Conservation (phyloP, 1,140 invertebrate species). For the Pentalonia nigronervosa region DNA sequence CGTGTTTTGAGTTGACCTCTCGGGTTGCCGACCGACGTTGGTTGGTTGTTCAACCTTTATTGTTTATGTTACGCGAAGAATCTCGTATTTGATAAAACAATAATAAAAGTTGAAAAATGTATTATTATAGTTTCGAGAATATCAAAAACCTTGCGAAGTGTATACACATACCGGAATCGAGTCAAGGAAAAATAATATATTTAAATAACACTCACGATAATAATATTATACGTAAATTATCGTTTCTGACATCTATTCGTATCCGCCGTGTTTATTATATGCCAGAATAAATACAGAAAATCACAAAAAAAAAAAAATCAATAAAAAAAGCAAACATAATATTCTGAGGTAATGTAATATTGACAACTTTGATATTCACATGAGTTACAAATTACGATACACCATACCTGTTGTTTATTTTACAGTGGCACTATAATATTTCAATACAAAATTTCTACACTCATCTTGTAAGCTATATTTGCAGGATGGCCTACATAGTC, state of each 20-base stretch:
- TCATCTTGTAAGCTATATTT: background rate
- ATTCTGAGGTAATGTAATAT: background rate
- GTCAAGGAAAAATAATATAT: slow-evolving; percentile 35
- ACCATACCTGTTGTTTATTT: no score
- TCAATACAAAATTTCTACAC: background rate
- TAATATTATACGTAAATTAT: slow-evolving; percentile 19
- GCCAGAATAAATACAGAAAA: background rate
- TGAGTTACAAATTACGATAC: background rate
- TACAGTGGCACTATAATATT: background rate
- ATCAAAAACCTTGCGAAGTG: background rate
- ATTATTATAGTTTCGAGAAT: slow-evolving; percentile 5
- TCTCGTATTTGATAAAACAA: slow-evolving; percentile 27
- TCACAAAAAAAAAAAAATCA: background rate
- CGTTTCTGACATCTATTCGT: slow-evolving; percentile 20
- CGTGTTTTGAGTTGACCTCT: slow-evolving; percentile 25
- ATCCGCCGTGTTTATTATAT: background rate
- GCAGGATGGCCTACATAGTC: background rate
- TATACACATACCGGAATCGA: slow-evolving; percentile 24
- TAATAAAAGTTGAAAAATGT: background rate
- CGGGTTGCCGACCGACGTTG: slow-evolving; percentile 36
- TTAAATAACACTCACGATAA: background rate
- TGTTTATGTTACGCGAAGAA: background rate
- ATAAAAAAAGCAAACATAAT: background rate
- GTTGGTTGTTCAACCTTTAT: slow-evolving; percentile 54
- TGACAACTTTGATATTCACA: background rate